These are phyloP conservation scores for Drosophila paracracens DNA, from an alignment of 2,888 invertebrate species.

Conservation along the genomic window DNA sequence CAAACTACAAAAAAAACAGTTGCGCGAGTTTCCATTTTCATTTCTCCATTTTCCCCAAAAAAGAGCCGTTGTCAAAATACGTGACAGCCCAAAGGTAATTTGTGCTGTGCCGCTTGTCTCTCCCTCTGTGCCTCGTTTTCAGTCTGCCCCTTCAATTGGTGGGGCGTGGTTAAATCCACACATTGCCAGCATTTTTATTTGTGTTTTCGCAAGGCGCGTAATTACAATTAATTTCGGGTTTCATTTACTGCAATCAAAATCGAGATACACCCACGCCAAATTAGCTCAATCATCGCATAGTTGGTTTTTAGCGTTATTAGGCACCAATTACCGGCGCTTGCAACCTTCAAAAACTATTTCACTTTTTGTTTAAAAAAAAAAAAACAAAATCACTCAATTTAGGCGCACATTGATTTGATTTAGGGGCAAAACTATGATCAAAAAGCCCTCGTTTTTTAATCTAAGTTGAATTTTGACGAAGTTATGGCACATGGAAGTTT, in stretches of 20 bases:
- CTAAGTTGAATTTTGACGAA: too few species aligned
- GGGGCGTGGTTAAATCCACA: slow-evolving; percentile 11
- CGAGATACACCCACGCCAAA: slow-evolving; percentile 50
- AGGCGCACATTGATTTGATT: background rate
- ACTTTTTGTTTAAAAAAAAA: slow-evolving; percentile 6
- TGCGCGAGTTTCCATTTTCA: slow-evolving; percentile 32
- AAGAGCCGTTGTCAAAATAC: slow-evolving; percentile 54
- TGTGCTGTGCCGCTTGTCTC: background rate
- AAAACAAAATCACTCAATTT: slow-evolving; percentile 11
- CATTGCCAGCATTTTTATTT: slow-evolving; percentile 38
- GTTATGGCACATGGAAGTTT: too few species aligned
- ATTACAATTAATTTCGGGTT: slow-evolving; percentile 78
- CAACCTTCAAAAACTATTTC: slow-evolving; percentile 49
- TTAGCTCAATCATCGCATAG: slow-evolving; percentile 55
- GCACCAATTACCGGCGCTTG: slow-evolving; percentile 49
- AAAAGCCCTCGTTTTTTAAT: too few species aligned
- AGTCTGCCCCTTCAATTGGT: background rate
- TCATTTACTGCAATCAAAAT: slow-evolving; percentile 73
- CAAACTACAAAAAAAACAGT: background rate
- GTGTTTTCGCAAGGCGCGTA: slow-evolving; percentile 44
- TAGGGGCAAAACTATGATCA: too few species aligned
- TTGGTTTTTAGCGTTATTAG: slow-evolving; percentile 21
- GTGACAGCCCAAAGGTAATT: slow-evolving; percentile 49
- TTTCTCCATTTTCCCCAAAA: slow-evolving; percentile 28
- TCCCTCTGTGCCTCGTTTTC: too few species aligned